Evolutionary conservation across 2,888 invertebrate genomes (phyloP).

Genomic region (Agrotis segetum): DNA sequence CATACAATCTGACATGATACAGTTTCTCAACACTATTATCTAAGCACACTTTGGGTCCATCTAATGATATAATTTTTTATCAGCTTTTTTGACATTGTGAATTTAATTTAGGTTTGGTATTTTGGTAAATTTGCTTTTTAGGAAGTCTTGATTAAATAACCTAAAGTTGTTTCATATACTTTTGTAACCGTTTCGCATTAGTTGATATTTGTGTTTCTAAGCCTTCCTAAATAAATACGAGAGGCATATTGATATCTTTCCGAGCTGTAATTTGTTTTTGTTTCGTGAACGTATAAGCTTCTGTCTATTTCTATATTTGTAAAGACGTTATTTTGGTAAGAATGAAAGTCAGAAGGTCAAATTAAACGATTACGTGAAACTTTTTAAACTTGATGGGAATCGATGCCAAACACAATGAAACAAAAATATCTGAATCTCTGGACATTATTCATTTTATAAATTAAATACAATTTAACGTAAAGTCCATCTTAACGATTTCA

Average conservation of each 20-base stretch:
- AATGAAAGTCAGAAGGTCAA: neutral
- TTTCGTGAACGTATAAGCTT: neutral
- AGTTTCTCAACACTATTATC: too few relatives aligned
- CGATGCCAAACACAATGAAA: neutral
- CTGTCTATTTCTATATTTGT: neutral
- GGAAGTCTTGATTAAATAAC: slow-evolving; percentile 26
- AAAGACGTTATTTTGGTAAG: neutral
- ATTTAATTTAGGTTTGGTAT: slow-evolving; percentile 15
- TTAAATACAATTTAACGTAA: too few relatives aligned
- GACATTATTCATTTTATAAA: too few relatives aligned
- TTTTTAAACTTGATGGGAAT: too few relatives aligned
- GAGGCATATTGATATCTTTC: neutral
- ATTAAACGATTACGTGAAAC: neutral
- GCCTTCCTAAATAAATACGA: slow-evolving; percentile 16
- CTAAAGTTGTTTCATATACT: slow-evolving; percentile 21
- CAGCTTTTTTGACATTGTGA: slow-evolving; percentile 1
- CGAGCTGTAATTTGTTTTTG: neutral
- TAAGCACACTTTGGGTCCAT: too few relatives aligned
- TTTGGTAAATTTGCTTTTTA: slow-evolving; percentile 31
- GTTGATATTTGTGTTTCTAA: slow-evolving; percentile 23
- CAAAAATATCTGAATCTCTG: too few relatives aligned
- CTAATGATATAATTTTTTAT: neutral
- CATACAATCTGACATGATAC: too few relatives aligned
- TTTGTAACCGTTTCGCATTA: slow-evolving; percentile 25
- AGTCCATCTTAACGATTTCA: neutral